A percentile compares a stretch with the other conserved stretches of the same genome.
Evolutionary conservation across 2,888 invertebrate species (phyloP).

Genomic region (Tanypteryx hageni): DNA sequence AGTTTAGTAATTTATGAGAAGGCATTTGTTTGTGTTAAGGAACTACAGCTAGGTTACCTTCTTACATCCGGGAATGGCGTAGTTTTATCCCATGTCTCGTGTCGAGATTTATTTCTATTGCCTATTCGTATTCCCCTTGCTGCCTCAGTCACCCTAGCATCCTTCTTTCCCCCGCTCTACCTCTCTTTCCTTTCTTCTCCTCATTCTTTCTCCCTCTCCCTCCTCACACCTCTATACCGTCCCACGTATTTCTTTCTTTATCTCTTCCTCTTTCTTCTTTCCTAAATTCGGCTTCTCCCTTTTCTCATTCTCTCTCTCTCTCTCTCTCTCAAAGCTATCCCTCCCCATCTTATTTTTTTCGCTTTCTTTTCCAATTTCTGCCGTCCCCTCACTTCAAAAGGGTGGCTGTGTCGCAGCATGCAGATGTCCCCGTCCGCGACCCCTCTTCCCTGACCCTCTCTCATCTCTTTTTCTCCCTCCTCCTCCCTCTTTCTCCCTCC

Average conservation of each 20-base stretch:
- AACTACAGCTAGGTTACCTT: background rate
- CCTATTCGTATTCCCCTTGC: background rate
- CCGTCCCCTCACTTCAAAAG: conserved; percentile 57
- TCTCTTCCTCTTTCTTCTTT: background rate
- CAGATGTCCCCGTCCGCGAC: conserved; percentile 21
- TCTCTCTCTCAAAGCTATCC: conserved; percentile 19
- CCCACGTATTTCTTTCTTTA: background rate
- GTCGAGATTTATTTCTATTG: background rate
- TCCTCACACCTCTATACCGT: background rate
- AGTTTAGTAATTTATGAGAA: background rate
- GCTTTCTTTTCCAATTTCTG: conserved; percentile 60
- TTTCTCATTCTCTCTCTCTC: background rate
- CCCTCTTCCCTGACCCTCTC: background rate
- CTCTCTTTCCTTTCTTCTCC: conserved; percentile 19
- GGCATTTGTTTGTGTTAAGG: background rate
- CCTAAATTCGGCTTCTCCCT: background rate
- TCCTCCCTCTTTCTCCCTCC: background rate
- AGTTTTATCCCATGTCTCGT: background rate
- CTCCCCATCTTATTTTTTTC: conserved; percentile 1
- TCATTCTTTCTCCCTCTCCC: background rate
- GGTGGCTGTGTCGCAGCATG: conserved; percentile 3
- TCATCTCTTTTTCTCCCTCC: background rate
- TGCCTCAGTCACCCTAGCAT: background rate
- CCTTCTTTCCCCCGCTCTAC: background rate
- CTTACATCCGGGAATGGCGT: background rate